These are phyloP conservation scores for Perizoma affinitatum DNA, from an alignment of 2,888 invertebrate genomes.

Conservation along the genomic window DNA sequence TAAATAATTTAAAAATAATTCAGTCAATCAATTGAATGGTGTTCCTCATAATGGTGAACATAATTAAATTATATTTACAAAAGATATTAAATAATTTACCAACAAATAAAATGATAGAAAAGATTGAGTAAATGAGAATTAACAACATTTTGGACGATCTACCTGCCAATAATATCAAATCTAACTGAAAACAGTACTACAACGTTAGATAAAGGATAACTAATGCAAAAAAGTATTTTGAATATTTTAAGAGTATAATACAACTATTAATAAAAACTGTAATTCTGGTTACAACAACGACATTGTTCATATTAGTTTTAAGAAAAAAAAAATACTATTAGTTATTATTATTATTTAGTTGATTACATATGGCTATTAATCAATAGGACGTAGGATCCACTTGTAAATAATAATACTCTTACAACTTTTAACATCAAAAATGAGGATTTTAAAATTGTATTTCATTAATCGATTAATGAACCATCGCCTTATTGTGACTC, in stretches of 20 bases:
- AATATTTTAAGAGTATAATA: neutral
- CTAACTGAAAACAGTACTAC: slow-evolving; percentile 1
- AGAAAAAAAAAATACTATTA: no score
- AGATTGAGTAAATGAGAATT: slow-evolving; percentile 3
- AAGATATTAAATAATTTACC: slow-evolving; percentile 8
- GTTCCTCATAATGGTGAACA: slow-evolving; percentile 23
- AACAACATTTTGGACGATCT: slow-evolving; percentile 5
- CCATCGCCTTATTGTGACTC: no score
- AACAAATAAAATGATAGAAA: slow-evolving; percentile 15
- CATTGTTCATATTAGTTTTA: no score
- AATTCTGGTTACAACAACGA: no score
- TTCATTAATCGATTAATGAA: no score
- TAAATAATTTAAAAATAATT: slow-evolving; percentile 57
- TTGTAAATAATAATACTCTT: no score
- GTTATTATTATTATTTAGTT: no score
- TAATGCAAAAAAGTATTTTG: neutral
- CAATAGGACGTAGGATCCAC: no score
- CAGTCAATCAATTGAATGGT: slow-evolving; percentile 58
- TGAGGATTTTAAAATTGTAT: no score
- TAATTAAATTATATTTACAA: slow-evolving; percentile 27
- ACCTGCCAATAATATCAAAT: slow-evolving; percentile 1
- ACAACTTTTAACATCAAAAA: no score
- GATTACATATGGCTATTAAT: no score
- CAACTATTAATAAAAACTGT: no score
- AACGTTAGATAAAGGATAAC: neutral